Conservation (phyloP, 1,140 invertebrate genomes). For the Fopius arisanus region DNA sequence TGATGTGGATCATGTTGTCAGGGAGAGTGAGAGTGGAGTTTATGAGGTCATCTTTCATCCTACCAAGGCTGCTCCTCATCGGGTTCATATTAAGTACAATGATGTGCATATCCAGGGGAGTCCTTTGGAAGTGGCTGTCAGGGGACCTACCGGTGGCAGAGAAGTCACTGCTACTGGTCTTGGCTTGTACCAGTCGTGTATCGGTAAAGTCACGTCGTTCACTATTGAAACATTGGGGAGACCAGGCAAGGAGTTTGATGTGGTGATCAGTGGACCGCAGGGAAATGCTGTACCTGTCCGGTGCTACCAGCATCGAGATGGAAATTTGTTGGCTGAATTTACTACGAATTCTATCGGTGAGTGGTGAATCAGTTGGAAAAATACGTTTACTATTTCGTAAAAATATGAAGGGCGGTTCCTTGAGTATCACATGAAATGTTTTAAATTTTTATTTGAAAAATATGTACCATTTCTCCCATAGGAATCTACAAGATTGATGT, state of each 20-base stretch:
- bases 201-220: constrained; percentile 83
- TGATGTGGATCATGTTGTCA: constrained; percentile 80
- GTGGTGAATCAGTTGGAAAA: too few relatives aligned
- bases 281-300: constrained; percentile 90
- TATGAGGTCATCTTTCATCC: constrained; percentile 90
- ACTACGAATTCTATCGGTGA: constrained; percentile 77
- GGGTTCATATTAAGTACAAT: constrained; percentile 69
- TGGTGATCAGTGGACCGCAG: constrained; percentile 86
- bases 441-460: neutral
- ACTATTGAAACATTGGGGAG: constrained; percentile 87
- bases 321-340: constrained; percentile 90
- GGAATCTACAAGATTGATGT: constrained; percentile 86
- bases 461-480: constrained; percentile 42
- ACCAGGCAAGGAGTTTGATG: constrained; percentile 88
- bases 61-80: constrained; percentile 79
- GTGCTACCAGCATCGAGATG: constrained; percentile 95
- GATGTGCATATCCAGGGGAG: constrained; percentile 69
- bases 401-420: too few relatives aligned
- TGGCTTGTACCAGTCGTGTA: constrained; percentile 83
- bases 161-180: constrained; percentile 81
- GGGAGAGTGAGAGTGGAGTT: constrained; percentile 74
- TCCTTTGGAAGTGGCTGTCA: constrained; percentile 93
- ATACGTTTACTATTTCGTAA: too few relatives aligned
- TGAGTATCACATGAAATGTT: neutral
- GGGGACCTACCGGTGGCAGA: constrained; percentile 94